Evolutionary conservation across 1,140 invertebrate genomes (phyloP).

Genomic region (Cotesia typhae): DNA sequence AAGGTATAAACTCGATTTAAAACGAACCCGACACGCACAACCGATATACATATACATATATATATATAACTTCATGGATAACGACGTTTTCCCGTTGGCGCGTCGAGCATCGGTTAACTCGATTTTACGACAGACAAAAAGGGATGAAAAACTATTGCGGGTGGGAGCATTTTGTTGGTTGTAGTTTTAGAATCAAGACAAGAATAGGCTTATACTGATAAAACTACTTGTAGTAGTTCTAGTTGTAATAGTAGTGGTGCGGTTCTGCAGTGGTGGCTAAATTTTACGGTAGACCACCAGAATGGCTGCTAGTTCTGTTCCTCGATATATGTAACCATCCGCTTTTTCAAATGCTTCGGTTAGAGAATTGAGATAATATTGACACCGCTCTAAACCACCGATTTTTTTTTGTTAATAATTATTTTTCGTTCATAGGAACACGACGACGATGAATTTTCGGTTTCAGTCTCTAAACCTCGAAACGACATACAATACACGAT

Average conservation of each 20-base stretch:
- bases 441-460: too few species aligned
- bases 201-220: too few species aligned
- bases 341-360: not conserved
- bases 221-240: too few species aligned
- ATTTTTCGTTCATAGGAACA: not conserved
- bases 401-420: not conserved
- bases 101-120: slow-evolving; percentile 61
- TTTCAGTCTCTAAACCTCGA: too few species aligned
- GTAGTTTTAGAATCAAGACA: not conserved
- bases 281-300: slow-evolving; percentile 34
- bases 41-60: slow-evolving; percentile 33
- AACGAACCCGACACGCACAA: slow-evolving; percentile 60
- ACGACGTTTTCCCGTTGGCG: slow-evolving; percentile 61
- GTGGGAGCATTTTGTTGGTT: slow-evolving; percentile 7
- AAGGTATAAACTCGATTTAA: slow-evolving; percentile 61
- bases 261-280: slow-evolving; percentile 32
- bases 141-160: slow-evolving; percentile 24
- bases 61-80: slow-evolving; percentile 59
- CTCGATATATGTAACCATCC: not conserved
- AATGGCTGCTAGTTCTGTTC: slow-evolving; percentile 21
- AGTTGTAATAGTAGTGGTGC: not conserved
- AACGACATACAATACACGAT: too few species aligned
- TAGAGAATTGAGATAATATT: not conserved
- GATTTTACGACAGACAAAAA: slow-evolving; percentile 52
- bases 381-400: not conserved